Evolutionary conservation across 2,797 vertebrate species (phyloP), one percentile per base, ranked within the genome.

Genomic region (Malurus splendens): DNA sequence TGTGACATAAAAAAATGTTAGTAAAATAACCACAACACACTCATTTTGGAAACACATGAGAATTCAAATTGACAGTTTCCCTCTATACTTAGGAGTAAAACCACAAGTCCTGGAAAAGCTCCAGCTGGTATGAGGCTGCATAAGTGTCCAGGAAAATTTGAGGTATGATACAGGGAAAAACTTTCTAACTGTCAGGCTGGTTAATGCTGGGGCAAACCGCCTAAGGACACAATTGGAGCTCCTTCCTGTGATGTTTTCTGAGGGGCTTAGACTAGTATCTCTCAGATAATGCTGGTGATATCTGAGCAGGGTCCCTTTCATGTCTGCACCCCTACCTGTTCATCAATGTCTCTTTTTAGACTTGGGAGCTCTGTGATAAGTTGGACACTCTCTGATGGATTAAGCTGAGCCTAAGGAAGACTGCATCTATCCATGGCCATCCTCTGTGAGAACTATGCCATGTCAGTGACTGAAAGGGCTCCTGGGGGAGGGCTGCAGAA

Each of bases 11-110:
- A 88, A 74, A 86, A 67, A 67, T 2, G 55, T 86, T 82, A 83
- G 87, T 93, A 77, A 90, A 89, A 66, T 78, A 92, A 71, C 77
- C 82, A 89, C 86, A 89, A 84, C 72, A 76, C 55, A 71, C 50
- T 94, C 82, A 71, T 89, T 95, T 93, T 92, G 89, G 94, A 93
- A 95, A 84, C 77, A 86, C 56, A 86, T 30, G 55, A 83, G 82
- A 87, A 83, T 79, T 86, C 80, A 90, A 92, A 93, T 84, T 44
- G 80, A 67, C 82, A 41, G 80, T 93, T 94, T 94, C 64, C 64
- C 47, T 93, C 83, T 92, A 93, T 93, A 90, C 57, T 95, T 92
- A 89, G 60, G 47, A 90, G 56, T 64, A 87, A 95, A 95, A 51
- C 93, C 90, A 74, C 89, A 84, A 39, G 20, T 76, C 61, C 51